Percentiles rank a stretch among this genome's conserved stretches.
phyloP scores from a whole-genome alignment of 2,888 invertebrate genomes.

The Colostygia pectinataria region DNA sequence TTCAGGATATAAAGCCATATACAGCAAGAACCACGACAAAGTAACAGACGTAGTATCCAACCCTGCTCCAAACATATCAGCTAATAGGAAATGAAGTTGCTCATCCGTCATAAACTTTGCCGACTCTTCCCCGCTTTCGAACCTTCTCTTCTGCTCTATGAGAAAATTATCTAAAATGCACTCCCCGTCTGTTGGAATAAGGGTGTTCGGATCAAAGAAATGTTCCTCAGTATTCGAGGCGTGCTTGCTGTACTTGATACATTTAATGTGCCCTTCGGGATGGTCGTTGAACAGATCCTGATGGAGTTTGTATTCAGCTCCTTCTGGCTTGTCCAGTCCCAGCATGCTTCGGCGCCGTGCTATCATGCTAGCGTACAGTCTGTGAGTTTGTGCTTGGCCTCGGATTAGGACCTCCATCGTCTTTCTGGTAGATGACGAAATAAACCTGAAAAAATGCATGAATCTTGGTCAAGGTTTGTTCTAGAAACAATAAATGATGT shows the following conservation, averaged over 20 bases:
- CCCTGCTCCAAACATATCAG: conserved; percentile 93
- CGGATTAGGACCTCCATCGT: conserved; percentile 86
- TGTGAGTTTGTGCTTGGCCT: conserved; percentile 88
- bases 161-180: conserved; percentile 86
- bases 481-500: not conserved
- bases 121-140: conserved; percentile 61
- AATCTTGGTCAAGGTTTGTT: not conserved
- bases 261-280: conserved; percentile 69
- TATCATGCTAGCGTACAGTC: conserved; percentile 87
- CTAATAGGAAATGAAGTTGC: conserved; percentile 89
- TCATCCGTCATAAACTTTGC: conserved; percentile 83
- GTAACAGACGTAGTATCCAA: conserved; percentile 92
- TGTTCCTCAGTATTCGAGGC: conserved; percentile 58
- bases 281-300: conserved; percentile 59
- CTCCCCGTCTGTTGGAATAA: conserved; percentile 68
- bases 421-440: conserved; percentile 84
- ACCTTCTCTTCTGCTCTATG: conserved; percentile 81
- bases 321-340: conserved; percentile 52
- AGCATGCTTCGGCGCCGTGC: conserved; percentile 74
- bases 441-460: conserved; percentile 76
- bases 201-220: conserved; percentile 67
- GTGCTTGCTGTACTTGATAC: conserved; percentile 70
- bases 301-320: conserved; percentile 58
- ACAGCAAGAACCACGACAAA: conserved; percentile 91
- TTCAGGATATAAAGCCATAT: conserved; percentile 86